phyloP scores from a whole-genome alignment of 1,140 invertebrate species.

The Psilanteris sp. region DNA sequence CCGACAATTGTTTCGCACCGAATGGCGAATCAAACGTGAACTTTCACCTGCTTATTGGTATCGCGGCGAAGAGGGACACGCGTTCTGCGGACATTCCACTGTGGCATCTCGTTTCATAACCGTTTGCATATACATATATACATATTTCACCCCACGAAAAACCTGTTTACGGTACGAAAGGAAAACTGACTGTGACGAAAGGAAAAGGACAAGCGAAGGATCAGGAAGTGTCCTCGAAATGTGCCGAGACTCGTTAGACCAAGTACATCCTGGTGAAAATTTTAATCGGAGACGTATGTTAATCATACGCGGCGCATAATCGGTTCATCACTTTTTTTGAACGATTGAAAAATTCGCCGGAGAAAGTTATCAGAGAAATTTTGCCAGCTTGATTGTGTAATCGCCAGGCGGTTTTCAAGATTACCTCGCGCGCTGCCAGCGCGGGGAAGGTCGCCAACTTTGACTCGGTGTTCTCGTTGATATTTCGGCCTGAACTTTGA shows the following conservation, averaged over 20 bases:
- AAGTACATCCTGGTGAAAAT: not conserved
- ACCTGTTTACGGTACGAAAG: no score
- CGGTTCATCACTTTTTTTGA: slow-evolving; percentile 53
- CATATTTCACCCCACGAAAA: no score
- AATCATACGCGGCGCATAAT: slow-evolving; percentile 34
- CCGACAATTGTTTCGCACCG: slow-evolving; percentile 38
- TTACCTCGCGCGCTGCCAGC: no score
- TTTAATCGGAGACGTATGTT: not conserved
- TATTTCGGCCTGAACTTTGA: no score
- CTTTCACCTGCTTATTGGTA: slow-evolving; percentile 57
- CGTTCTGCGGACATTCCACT: slow-evolving; percentile 38
- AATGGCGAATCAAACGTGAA: slow-evolving; percentile 38
- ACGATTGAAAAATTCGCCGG: slow-evolving; percentile 50
- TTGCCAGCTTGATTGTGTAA: slow-evolving; percentile 49
- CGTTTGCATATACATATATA: slow-evolving; percentile 41
- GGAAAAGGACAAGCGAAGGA: no score
- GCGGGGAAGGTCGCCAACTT: no score
- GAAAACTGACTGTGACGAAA: not conserved
- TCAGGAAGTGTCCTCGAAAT: no score
- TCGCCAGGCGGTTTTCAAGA: slow-evolving; percentile 46
- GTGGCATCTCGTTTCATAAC: slow-evolving; percentile 57
- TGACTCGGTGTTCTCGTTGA: no score
- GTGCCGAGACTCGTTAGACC: no score
- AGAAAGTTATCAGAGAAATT: slow-evolving; percentile 63
- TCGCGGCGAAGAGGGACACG: slow-evolving; percentile 5